These are phyloP conservation scores for Trachelus tabidus DNA, from an alignment of 2,888 invertebrate species.

Conservation along the genomic window DNA sequence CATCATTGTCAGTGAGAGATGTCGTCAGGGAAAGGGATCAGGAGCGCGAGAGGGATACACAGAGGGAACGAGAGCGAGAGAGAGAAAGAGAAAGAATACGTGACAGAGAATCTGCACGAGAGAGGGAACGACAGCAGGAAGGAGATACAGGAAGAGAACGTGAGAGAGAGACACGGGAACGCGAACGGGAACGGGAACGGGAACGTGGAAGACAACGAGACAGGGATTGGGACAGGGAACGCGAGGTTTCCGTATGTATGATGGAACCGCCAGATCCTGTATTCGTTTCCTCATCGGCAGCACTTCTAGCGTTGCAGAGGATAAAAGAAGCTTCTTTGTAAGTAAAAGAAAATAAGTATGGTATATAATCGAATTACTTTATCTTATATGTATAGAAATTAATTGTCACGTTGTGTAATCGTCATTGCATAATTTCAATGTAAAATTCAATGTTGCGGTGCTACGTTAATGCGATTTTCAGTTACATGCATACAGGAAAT, in stretches of 20 bases:
- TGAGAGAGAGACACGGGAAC: constrained; percentile 7
- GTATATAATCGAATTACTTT: not conserved
- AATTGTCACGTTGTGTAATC: not conserved
- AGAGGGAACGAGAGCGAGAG: constrained; percentile 44
- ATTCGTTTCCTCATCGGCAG: constrained; percentile 66
- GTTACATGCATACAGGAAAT: not conserved
- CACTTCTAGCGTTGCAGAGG: constrained; percentile 69
- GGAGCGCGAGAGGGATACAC: constrained; percentile 28
- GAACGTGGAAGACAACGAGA: constrained; percentile 46
- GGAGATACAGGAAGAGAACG: constrained; percentile 37
- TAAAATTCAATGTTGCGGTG: not conserved
- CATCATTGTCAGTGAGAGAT: constrained; percentile 53
- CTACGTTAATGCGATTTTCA: not conserved
- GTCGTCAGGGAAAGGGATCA: constrained; percentile 53
- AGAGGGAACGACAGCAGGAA: constrained; percentile 17
- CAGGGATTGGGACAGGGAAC: constrained; percentile 44
- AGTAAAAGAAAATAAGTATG: constrained; percentile 46
- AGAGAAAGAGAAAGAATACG: constrained; percentile 42
- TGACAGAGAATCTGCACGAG: constrained; percentile 49
- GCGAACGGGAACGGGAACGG: constrained; percentile 22
- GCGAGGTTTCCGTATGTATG: constrained; percentile 58
- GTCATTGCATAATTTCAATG: not conserved
- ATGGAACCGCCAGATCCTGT: constrained; percentile 62
- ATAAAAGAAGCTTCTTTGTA: constrained; percentile 70
- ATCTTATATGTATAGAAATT: not conserved